Evolutionary conservation across 2,113 vertebrate genomes (phyloP).

Genomic region (Neopipo cinnamomea): DNA sequence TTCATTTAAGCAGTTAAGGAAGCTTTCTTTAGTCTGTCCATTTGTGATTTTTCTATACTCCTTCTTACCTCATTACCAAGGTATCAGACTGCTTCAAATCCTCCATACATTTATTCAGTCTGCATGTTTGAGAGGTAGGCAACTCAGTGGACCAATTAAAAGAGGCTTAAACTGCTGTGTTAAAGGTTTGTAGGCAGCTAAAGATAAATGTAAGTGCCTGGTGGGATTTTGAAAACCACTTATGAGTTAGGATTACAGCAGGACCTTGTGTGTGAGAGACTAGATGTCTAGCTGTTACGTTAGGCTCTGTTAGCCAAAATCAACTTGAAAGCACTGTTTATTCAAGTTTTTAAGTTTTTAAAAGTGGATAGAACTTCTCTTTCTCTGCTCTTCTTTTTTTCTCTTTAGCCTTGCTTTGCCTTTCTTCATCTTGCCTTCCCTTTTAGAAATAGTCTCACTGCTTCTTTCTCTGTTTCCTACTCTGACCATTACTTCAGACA

Average conservation of each 20-base stretch:
- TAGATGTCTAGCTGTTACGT: not conserved
- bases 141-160: constrained; percentile 32
- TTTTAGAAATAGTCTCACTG: not conserved
- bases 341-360: not conserved
- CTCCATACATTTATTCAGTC: not conserved
- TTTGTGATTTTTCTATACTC: not conserved
- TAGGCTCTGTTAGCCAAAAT: not conserved
- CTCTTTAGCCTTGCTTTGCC: not conserved
- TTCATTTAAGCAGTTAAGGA: not conserved
- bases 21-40: not conserved
- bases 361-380: not conserved
- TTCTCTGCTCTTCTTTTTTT: not conserved
- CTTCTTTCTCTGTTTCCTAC: not conserved
- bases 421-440: not conserved
- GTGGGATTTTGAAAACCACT: constrained; percentile 12
- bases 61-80: constrained; percentile 31
- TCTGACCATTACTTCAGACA: not conserved
- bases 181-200: not conserved
- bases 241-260: not conserved
- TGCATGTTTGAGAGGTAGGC: not conserved
- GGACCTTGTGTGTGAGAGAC: not conserved
- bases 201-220: not conserved
- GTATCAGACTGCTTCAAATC: constrained; percentile 41
- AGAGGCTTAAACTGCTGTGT: not conserved
- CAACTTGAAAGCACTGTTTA: not conserved